Percentiles rank a stretch among this genome's conserved stretches.
These are phyloP conservation scores for Epizoanthus stellaris DNA, from an alignment of 92 coral and sea anemone genomes.

Conservation along the genomic window DNA sequence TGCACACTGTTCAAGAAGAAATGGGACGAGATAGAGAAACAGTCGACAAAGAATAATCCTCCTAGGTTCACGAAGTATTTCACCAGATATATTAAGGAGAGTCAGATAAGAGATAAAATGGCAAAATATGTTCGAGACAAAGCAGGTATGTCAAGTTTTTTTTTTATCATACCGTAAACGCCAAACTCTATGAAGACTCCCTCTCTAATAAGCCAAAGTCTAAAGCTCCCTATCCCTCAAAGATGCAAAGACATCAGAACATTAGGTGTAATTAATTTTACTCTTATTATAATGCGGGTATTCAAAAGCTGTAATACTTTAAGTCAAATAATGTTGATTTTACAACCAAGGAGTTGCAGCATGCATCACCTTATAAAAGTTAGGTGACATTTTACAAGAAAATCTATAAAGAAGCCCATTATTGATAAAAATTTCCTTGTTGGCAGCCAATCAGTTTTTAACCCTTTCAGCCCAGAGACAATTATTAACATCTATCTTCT, in stretches of 20 bases:
- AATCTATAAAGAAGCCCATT: conserved; percentile 4
- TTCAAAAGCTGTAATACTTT: conserved; percentile 13
- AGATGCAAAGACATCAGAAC: conserved; percentile 14
- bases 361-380: conserved; percentile 12
- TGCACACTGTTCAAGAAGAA: conserved; percentile 34
- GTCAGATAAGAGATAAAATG: conserved; percentile 49
- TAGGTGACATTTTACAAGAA: conserved; percentile 8
- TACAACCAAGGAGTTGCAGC: background rate
- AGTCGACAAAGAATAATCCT: conserved; percentile 33
- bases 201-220: background rate
- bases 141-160: conserved; percentile 32
- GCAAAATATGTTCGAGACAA: conserved; percentile 48
- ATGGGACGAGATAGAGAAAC: conserved; percentile 37
- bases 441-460: conserved; percentile 17
- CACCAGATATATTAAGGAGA: conserved; percentile 43
- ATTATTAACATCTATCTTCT: background rate
- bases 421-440: conserved; percentile 18
- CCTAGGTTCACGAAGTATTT: conserved; percentile 47
- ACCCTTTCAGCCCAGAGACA: conserved; percentile 1
- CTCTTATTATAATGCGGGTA: conserved; percentile 15
- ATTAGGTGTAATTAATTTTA: conserved; percentile 3
- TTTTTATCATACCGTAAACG: conserved; percentile 6
- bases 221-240: conserved; percentile 20
- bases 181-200: background rate
- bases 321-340: background rate